Evolutionary conservation across 2,797 vertebrate genomes (phyloP).

Genomic region (Cossypha niveicapilla): DNA sequence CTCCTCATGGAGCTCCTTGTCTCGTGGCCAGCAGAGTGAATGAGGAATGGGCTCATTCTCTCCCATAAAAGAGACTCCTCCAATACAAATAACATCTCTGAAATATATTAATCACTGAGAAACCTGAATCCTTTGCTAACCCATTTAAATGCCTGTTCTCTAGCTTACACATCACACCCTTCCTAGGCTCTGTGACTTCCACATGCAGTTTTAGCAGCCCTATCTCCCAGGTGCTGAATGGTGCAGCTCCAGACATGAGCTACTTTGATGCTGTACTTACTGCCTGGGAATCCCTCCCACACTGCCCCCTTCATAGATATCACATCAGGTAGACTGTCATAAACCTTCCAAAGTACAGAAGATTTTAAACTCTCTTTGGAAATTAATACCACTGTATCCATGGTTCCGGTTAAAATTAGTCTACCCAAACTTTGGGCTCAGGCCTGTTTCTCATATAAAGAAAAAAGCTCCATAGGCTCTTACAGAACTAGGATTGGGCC

Average conservation of each 20-base stretch:
- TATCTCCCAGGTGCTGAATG: not conserved
- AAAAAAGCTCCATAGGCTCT: not conserved
- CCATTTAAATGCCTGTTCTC: not conserved
- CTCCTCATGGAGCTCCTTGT: not conserved
- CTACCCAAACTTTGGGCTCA: not conserved
- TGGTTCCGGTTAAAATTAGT: not conserved
- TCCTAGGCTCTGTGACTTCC: not conserved
- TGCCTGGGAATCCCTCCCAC: not conserved
- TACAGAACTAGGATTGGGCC: not conserved
- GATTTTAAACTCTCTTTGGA: not conserved
- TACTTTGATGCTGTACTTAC: not conserved
- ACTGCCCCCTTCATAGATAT: not conserved
- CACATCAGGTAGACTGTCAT: not conserved
- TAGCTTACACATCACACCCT: not conserved
- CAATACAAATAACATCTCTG: not conserved
- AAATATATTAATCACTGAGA: not conserved
- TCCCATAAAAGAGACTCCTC: not conserved
- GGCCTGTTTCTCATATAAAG: not conserved
- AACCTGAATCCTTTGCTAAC: not conserved
- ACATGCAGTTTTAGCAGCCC: not conserved
- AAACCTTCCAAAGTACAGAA: not conserved
- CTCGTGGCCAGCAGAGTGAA: rapidly evolving
- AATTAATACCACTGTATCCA: not conserved
- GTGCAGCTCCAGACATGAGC: not conserved
- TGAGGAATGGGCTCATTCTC: not conserved